Evolutionary conservation across 2,113 vertebrate genomes (phyloP).

Genomic region (Lepus timidus): DNA sequence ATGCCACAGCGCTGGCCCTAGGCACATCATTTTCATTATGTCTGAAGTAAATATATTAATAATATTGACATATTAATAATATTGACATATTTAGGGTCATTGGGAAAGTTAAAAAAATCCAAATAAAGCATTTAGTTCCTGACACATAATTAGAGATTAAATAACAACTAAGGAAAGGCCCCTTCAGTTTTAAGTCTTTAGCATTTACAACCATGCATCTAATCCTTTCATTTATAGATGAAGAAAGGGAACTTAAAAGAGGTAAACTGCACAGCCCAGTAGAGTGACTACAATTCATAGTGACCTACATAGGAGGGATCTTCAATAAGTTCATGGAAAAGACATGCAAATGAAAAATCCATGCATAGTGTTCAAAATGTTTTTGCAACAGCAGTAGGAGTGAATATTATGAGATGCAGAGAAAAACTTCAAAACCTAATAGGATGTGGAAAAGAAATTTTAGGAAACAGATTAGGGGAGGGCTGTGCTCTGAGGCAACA

Average conservation of each 20-base stretch:
- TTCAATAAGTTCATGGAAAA: too few relatives aligned
- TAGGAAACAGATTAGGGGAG: background rate
- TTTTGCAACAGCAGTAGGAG: background rate
- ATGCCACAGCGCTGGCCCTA: too few relatives aligned
- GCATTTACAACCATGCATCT: background rate
- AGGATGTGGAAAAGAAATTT: background rate
- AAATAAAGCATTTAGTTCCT: background rate
- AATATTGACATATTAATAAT: background rate
- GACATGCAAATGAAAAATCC: too few relatives aligned
- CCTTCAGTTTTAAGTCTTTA: background rate
- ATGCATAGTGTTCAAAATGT: too few relatives aligned
- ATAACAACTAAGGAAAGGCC: background rate
- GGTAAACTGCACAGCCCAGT: background rate
- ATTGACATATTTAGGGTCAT: background rate
- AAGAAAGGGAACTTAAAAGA: background rate
- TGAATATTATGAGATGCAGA: background rate
- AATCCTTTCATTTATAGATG: background rate
- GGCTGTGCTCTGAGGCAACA: background rate
- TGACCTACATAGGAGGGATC: too few relatives aligned
- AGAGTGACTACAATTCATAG: too few relatives aligned
- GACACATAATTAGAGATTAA: background rate
- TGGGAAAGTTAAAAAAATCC: background rate
- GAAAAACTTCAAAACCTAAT: background rate
- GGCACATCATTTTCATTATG: background rate
- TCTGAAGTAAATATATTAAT: background rate